A percentile compares a stretch with the other conserved stretches of the same genome.
Conservation (phyloP, 30 jellyfish, hydroid and myxozoan species). For the Chrysaora quinquecirrha region DNA sequence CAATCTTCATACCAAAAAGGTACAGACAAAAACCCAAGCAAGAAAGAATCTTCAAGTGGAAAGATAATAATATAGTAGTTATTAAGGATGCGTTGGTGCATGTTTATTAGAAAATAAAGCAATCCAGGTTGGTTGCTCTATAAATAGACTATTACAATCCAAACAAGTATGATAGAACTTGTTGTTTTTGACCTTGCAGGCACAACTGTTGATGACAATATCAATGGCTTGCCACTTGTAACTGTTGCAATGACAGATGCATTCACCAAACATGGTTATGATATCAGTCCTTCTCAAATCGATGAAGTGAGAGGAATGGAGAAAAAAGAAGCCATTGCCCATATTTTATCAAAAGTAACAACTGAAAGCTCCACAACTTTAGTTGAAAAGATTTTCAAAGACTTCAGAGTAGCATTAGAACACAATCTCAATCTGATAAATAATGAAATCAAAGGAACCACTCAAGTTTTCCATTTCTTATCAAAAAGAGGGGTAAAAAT, state of each 20-base stretch:
- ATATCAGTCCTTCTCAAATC: conserved; percentile 23
- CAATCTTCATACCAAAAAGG: no score
- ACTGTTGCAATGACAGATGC: conserved; percentile 67
- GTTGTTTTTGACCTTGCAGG: conserved; percentile 75
- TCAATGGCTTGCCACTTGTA: conserved; percentile 60
- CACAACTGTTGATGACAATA: conserved; percentile 58
- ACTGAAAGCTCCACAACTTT: neutral
- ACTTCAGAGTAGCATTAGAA: conserved; percentile 27
- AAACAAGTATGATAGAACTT: no score
- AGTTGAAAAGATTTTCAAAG: conserved; percentile 27
- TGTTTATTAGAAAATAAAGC: no score
- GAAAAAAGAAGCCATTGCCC: conserved; percentile 41
- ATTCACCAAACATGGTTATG: conserved; percentile 23
- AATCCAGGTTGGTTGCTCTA: no score
- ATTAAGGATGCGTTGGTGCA: no score
- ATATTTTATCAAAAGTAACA: neutral
- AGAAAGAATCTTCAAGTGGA: no score
- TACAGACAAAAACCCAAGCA: no score
- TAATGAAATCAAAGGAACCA: conserved; percentile 56
- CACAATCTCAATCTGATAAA: conserved; percentile 10
- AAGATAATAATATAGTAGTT: no score
- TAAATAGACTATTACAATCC: no score
- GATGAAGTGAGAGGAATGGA: conserved; percentile 68
- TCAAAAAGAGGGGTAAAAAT: conserved; percentile 7
- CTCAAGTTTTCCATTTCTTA: conserved; percentile 20